Evolutionary conservation across 2,888 invertebrate genomes (phyloP).

Genomic region (Acrobasis suavella): DNA sequence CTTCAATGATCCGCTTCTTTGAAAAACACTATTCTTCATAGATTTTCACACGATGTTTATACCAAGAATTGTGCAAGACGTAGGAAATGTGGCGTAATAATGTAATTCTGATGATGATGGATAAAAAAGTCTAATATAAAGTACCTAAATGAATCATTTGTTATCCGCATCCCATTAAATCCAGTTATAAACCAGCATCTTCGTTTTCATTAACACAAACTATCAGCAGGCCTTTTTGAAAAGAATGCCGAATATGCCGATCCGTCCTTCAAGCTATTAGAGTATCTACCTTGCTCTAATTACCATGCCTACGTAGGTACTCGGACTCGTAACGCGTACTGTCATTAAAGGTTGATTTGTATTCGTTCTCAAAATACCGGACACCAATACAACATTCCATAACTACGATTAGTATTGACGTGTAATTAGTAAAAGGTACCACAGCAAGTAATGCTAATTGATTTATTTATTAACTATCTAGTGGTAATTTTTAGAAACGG

Average conservation of each 20-base stretch:
- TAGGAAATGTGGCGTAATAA: slow-evolving; percentile 16
- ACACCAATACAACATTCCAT: slow-evolving; percentile 19
- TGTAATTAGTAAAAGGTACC: not conserved
- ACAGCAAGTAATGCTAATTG: no score
- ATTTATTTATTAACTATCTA: no score
- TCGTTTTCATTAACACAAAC: no score
- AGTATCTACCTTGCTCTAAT: slow-evolving; percentile 61
- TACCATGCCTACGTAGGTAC: slow-evolving; percentile 39
- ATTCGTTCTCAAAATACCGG: slow-evolving; percentile 48
- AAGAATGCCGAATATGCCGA: slow-evolving; percentile 55
- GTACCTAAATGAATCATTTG: not conserved
- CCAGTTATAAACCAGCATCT: no score
- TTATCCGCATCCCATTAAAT: no score
- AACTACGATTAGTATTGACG: not conserved
- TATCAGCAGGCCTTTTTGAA: slow-evolving; percentile 20
- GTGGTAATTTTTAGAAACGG: no score
- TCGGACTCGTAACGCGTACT: slow-evolving; percentile 38
- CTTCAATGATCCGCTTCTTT: slow-evolving; percentile 75
- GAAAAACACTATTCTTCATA: slow-evolving; percentile 60
- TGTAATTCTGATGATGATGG: slow-evolving; percentile 1
- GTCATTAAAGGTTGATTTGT: slow-evolving; percentile 67
- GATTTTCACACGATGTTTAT: slow-evolving; percentile 66
- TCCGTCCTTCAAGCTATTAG: slow-evolving; percentile 72
- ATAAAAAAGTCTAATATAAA: not conserved
- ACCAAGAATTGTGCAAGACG: slow-evolving; percentile 46